Evolutionary conservation across 2,113 vertebrate genomes (phyloP), one percentile per base, ranked within the genome.

Genomic region (Psilopsiagon aymara): DNA sequence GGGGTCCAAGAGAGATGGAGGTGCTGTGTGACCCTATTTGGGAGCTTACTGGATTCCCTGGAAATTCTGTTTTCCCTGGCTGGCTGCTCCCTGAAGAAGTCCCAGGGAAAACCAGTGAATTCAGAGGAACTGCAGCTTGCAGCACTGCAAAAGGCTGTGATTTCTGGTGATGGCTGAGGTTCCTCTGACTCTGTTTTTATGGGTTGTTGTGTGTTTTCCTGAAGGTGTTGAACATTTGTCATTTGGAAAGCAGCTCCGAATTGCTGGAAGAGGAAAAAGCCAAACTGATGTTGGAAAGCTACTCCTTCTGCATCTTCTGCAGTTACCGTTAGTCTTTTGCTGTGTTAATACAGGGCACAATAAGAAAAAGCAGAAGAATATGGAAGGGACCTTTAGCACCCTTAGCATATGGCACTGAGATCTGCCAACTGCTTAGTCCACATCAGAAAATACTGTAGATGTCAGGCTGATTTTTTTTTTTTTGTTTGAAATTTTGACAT

Each of bases 1-100:
- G 46, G 27, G 17, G 9, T 2, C 33, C 29, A 69, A 62, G 43
- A 68, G 23, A 23, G 16, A 6, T 73, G 64, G 33, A 63, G 9
- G 7, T 43, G 9, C 4, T 43, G 4, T 27, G 41, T 75, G 66
- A 43, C 27, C 25, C 70, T 9, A 31, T 35, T 23, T 1, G 4
- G 51, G 64, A 77, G 6, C 25, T 10, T 21, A 49, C 5, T 3
- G 15, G 23, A 11, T 60, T 10, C 16, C 20, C 7, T 3, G 3
- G 53, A 37, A 77, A 46, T 28, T 47, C 35, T 39, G 7, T 3
- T 63, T 88, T 90, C 51, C 27, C 29, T 53, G 18, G 18, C 19
- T 1, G 3, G n/a, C 0, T 1, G 1, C 60, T 44, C 35, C 31
- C 49, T 55, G 12, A 14, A 66, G 13, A 49, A 82, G 5, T 17